Percentiles rank a stretch among this genome's conserved stretches.
Evolutionary conservation across 2,113 vertebrate genomes (phyloP).

Genomic region (Xenopus borealis): DNA sequence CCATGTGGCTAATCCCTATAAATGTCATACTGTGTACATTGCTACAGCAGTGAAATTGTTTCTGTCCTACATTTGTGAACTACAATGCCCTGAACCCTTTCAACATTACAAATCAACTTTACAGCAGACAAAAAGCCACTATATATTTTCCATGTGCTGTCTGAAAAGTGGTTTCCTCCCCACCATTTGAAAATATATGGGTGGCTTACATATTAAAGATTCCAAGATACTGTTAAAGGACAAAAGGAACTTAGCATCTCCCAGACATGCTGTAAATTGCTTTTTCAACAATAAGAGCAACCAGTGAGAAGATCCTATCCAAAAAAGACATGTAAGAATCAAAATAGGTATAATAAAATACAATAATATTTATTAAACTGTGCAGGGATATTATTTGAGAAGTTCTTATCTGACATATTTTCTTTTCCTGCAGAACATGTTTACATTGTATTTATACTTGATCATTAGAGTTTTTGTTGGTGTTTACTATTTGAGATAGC

Average conservation of each 20-base stretch:
- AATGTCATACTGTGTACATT: too few species aligned
- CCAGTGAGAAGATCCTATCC: not conserved
- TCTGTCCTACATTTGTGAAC: too few species aligned
- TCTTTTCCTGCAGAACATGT: not conserved
- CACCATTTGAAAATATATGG: not conserved
- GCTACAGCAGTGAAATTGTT: too few species aligned
- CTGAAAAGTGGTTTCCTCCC: not conserved
- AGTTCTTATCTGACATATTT: not conserved
- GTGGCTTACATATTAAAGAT: not conserved
- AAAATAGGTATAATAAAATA: not conserved
- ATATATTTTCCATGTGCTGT: not conserved
- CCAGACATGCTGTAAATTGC: not conserved
- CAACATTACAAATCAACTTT: too few species aligned
- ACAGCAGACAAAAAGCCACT: too few species aligned
- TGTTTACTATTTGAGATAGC: not conserved
- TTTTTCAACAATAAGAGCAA: not conserved
- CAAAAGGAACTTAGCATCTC: not conserved
- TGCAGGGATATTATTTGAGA: not conserved
- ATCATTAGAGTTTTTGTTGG: not conserved
- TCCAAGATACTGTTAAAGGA: not conserved
- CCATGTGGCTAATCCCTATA: too few species aligned
- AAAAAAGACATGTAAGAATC: not conserved
- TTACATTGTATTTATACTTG: not conserved
- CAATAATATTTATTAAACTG: not conserved
- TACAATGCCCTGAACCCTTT: too few species aligned